Percentiles rank a stretch among this genome's conserved stretches.
Evolutionary conservation across 2,113 vertebrate genomes (phyloP).

Genomic region (Callochromis pleurospilus): DNA sequence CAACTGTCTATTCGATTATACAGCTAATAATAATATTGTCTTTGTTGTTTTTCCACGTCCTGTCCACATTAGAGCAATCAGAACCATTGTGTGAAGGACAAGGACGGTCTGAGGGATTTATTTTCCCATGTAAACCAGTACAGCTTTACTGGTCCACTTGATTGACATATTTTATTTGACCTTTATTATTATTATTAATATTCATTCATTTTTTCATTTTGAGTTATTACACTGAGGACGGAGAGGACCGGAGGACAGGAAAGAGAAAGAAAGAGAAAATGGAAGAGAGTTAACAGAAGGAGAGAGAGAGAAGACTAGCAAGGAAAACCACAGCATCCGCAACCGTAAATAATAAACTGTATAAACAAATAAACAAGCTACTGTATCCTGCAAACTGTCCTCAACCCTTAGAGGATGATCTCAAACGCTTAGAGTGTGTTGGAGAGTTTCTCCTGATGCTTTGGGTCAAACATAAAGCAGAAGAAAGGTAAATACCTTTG

Average conservation of each 20-base stretch:
- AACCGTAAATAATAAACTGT: background rate
- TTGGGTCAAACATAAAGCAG: background rate
- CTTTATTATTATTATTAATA: background rate
- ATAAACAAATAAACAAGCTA: background rate
- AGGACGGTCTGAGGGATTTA: accelerated
- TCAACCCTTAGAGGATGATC: background rate
- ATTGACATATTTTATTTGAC: background rate
- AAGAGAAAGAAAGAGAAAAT: background rate
- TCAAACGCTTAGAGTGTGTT: background rate
- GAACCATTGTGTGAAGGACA: background rate
- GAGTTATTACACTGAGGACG: accelerated
- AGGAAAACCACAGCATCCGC: background rate
- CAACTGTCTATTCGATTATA: background rate
- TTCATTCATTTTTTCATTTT: background rate
- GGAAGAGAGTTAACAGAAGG: background rate
- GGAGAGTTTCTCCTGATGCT: background rate
- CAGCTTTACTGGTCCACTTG: background rate
- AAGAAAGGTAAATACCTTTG: constrained; percentile 65
- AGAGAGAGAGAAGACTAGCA: background rate
- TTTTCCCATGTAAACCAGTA: accelerated
- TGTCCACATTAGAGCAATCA: background rate
- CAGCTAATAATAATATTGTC: background rate
- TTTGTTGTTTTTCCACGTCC: background rate
- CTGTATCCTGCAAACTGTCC: background rate
- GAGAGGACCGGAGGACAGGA: background rate